These are phyloP conservation scores for Tupiocoris notatus DNA, from an alignment of 2,888 invertebrate genomes.

Conservation along the genomic window DNA sequence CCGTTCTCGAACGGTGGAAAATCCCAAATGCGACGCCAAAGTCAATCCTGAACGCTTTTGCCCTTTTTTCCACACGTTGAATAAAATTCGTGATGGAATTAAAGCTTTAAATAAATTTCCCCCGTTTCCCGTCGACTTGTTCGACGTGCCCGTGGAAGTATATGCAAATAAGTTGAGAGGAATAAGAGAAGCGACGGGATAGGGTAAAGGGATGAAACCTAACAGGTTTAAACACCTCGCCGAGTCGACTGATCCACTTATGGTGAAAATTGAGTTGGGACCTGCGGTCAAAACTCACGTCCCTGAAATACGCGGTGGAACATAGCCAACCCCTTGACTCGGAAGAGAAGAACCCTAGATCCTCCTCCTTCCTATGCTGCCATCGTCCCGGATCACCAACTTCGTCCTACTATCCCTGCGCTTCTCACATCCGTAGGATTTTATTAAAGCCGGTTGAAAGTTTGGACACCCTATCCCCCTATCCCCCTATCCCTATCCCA, in stretches of 20 bases:
- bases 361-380: background rate
- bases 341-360: background rate
- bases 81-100: background rate
- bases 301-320: background rate
- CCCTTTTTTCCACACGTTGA: background rate
- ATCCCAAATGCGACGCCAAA: background rate
- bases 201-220: slow-evolving; percentile 10
- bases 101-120: background rate
- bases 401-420: background rate
- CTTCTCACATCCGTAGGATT: background rate
- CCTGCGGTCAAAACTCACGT: slow-evolving; percentile 43
- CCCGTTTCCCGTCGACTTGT: background rate
- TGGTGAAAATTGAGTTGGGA: slow-evolving; percentile 36
- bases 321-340: background rate
- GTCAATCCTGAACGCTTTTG: background rate
- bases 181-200: background rate
- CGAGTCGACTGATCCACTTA: slow-evolving; percentile 40
- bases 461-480: background rate
- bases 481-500: background rate
- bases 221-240: slow-evolving; percentile 43
- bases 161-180: background rate
- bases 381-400: background rate
- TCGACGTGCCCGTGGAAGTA: background rate
- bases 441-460: background rate
- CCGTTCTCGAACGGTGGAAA: background rate